Percentiles rank a stretch among this genome's conserved stretches.
phyloP scores from a whole-genome alignment of 2,797 vertebrate genomes.

The Chiloscyllium punctatum region DNA sequence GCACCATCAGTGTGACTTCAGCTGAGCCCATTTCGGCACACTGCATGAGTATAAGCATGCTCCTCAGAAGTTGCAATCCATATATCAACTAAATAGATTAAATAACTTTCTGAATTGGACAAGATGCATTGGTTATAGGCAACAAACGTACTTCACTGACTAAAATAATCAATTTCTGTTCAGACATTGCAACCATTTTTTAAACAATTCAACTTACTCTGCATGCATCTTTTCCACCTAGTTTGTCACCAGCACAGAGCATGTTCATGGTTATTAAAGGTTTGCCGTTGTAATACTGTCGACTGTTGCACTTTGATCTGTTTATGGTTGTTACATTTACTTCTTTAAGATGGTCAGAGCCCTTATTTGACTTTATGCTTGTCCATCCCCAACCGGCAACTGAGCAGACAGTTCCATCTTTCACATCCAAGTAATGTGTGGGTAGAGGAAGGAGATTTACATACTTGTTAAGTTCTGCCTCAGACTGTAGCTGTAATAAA shows the following conservation, averaged over 20 bases:
- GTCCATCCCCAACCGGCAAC: conserved; percentile 26
- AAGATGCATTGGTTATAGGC: neutral
- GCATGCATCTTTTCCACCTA: conserved; percentile 35
- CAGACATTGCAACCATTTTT: neutral
- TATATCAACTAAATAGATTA: neutral
- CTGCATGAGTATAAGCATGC: neutral
- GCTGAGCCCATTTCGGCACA: neutral
- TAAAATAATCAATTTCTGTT: neutral
- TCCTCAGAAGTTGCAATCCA: too few relatives aligned
- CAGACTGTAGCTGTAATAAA: conserved; percentile 24
- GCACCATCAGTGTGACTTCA: too few relatives aligned
- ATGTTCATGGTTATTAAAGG: conserved; percentile 1
- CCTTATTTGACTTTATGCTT: neutral
- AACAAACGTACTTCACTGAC: neutral
- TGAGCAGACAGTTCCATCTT: conserved; percentile 19
- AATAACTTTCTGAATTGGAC: neutral
- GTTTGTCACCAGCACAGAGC: conserved; percentile 39
- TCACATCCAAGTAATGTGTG: neutral
- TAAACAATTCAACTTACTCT: neutral
- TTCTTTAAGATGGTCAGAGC: conserved; percentile 7
- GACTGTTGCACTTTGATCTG: conserved; percentile 5
- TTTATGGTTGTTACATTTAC: conserved; percentile 24
- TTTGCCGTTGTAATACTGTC: neutral
- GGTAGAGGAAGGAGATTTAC: conserved; percentile 5
- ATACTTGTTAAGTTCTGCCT: conserved; percentile 25